Evolutionary conservation across 2,113 vertebrate genomes (phyloP).

Genomic region (Nycticryphes semicollaris): DNA sequence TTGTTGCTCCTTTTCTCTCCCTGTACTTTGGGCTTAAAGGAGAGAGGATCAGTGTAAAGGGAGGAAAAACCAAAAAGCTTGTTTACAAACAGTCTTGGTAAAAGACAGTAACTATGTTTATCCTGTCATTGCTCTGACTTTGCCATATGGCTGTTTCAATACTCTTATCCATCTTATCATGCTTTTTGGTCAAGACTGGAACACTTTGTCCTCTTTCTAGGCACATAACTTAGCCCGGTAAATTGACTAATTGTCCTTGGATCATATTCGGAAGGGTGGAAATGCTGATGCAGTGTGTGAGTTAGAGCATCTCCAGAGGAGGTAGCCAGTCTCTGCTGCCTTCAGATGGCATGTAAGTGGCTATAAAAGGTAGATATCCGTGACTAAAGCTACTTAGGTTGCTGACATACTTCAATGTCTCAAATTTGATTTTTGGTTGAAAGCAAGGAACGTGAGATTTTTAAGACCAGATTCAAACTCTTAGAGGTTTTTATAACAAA

Average conservation of each 20-base stretch:
- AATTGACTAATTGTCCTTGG: neutral
- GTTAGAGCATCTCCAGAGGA: neutral
- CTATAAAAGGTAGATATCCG: neutral
- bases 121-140: neutral
- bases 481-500: neutral
- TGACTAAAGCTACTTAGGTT: neutral
- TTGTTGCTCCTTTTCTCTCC: neutral
- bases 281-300: neutral
- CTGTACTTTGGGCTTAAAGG: neutral
- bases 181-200: neutral
- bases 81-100: neutral
- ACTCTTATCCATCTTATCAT: neutral
- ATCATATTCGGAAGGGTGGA: neutral
- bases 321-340: neutral
- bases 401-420: neutral
- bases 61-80: neutral
- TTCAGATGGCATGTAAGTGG: neutral
- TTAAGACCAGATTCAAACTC: neutral
- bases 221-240: neutral
- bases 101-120: neutral
- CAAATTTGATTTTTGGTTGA: neutral
- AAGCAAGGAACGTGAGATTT: neutral
- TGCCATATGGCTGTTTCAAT: neutral
- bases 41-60: neutral
- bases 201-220: neutral